A percentile compares a stretch with the other conserved stretches of the same genome.
phyloP scores from a whole-genome alignment of 1,140 invertebrate species.

The Aphelenchoides besseyi region DNA sequence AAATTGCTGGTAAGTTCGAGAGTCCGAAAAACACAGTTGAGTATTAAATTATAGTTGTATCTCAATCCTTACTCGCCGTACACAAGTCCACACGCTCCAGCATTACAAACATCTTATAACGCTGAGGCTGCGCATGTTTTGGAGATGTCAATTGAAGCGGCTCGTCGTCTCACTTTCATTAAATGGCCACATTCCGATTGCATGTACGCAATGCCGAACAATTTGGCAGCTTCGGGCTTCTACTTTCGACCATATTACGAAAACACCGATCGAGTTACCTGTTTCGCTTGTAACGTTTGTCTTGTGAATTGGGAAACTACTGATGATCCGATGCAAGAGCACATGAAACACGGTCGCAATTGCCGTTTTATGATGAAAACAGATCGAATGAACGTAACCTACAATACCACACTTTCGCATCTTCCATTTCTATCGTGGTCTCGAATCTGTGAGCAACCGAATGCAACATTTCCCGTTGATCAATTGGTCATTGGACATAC shows the following conservation, averaged over 20 bases:
- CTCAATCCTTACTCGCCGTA: slow-evolving; percentile 8
- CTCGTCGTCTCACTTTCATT: slow-evolving; percentile 80
- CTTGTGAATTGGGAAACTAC: slow-evolving; percentile 91
- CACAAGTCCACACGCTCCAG: neutral
- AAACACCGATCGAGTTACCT: slow-evolving; percentile 86
- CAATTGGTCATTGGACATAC: slow-evolving; percentile 2
- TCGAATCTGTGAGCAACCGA: slow-evolving; percentile 1
- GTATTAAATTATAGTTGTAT: slow-evolving; percentile 10
- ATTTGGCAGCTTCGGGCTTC: slow-evolving; percentile 91
- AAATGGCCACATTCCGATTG: slow-evolving; percentile 77
- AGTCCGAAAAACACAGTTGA: neutral
- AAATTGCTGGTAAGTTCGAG: slow-evolving; percentile 10
- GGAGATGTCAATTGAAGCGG: slow-evolving; percentile 86
- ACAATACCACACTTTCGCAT: neutral
- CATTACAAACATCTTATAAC: neutral
- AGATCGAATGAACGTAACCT: neutral
- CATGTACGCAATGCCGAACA: slow-evolving; percentile 85
- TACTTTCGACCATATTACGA: slow-evolving; percentile 83
- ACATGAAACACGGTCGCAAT: slow-evolving; percentile 1
- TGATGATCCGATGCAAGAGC: slow-evolving; percentile 76
- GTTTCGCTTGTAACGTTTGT: slow-evolving; percentile 87
- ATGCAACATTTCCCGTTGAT: neutral
- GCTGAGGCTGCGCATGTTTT: neutral
- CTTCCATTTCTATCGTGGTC: slow-evolving; percentile 7
- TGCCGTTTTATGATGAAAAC: slow-evolving; percentile 16